Evolutionary conservation across 2,113 vertebrate species (phyloP), one percentile per base, ranked within the genome.

Genomic region (Chlorocebus sabaeus): DNA sequence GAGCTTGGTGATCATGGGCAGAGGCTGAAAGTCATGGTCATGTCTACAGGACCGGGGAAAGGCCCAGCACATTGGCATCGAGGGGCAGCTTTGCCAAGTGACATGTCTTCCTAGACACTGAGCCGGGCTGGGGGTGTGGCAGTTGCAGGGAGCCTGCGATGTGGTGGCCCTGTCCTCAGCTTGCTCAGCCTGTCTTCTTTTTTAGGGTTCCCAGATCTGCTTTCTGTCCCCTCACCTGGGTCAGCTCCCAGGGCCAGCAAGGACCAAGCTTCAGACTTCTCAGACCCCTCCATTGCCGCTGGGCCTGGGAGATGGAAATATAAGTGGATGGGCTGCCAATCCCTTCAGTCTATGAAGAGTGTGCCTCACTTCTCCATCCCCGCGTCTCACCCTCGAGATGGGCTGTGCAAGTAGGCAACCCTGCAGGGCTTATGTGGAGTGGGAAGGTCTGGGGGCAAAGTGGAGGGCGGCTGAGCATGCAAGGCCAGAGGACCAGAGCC

Each of bases 1-100:
- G 50, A 30, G 50, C n/a, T 70, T 0, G 0, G 3, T 8, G 43
- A 20, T n/a, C 4, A 1, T 22, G 20, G 1, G 35, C 3, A 9
- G 48, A 35, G 25, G 30, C 68, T n/a, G 32, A 59, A 93, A 67
- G 27, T 43, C 84, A 57, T 0, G 4, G 79, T 8, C 38, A 27
- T 3, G 12, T 38, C 38, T 52, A 25, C 8, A 43, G 64, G 67
- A 70, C 78, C 25, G 25, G 12, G 35, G 23, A 38, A 18, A 79
- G 20, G 40, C 43, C 75, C 22, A 11, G 70, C 25, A 25, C 18
- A 18, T 4, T 32, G 27, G 18, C 67, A 30, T 50, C 38, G 1
- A 38, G 43, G 6, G 59, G n/a, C 1, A 3, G 10, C 22, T 64
- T 59, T 45, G 32, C 35, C 18, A 16, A 50, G 52, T 2, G 35